Evolutionary conservation across 2,113 vertebrate genomes (phyloP).

Genomic region (Empidonax traillii): DNA sequence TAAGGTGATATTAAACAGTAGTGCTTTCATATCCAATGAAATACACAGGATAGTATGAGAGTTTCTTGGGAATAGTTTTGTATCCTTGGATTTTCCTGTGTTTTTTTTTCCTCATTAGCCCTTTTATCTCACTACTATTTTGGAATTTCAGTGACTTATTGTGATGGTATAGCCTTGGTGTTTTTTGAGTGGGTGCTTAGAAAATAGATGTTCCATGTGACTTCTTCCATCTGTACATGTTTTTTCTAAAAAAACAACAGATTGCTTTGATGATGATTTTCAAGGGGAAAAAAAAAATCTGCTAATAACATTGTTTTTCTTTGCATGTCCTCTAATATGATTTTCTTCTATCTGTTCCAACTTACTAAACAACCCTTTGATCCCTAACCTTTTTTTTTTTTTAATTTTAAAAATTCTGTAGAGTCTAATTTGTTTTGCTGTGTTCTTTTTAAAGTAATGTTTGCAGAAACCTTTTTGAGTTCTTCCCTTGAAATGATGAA

Average conservation of each 20-base stretch:
- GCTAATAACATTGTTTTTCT: neutral
- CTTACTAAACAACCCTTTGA: neutral
- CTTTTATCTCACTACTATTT: neutral
- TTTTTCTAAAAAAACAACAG: constrained; percentile 11
- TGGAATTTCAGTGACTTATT: neutral
- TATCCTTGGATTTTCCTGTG: neutral
- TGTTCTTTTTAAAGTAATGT: too few species aligned
- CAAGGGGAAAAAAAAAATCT: neutral
- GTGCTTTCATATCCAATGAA: neutral
- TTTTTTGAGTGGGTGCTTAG: neutral
- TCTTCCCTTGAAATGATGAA: neutral
- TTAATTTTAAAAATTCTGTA: neutral
- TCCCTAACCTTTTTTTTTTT: neutral
- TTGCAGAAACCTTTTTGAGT: neutral
- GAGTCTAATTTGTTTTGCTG: neutral
- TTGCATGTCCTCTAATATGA: neutral
- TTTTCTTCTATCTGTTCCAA: neutral
- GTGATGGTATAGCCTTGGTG: neutral
- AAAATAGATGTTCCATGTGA: constrained; percentile 18
- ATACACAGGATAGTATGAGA: neutral
- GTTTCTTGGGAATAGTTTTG: neutral
- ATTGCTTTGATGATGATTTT: constrained; percentile 4
- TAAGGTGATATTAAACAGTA: neutral
- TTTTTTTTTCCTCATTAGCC: neutral
- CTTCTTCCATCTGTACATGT: constrained; percentile 37